Percentiles rank a stretch among this genome's conserved stretches.
phyloP scores from a whole-genome alignment of 2,797 vertebrate species.

The Acrossocheilus wenchowensis region DNA sequence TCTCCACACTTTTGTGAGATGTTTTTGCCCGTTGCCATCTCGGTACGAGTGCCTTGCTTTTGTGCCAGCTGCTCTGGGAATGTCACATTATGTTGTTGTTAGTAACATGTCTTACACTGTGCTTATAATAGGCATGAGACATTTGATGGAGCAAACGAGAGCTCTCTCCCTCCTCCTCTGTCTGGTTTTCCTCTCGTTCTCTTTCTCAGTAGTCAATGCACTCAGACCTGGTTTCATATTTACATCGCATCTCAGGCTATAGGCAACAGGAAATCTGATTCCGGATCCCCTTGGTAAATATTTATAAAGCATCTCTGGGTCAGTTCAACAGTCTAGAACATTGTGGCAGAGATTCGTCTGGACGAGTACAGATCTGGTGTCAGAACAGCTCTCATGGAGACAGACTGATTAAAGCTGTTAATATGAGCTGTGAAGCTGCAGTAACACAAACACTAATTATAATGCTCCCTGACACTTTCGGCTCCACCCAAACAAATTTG shows the following conservation, averaged over 20 bases:
- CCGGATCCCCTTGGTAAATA: slow-evolving; percentile 21
- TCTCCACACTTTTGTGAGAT: background rate
- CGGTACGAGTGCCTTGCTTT: background rate
- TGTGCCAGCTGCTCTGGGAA: slow-evolving; percentile 19
- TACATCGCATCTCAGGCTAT: slow-evolving; percentile 6
- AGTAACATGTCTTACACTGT: slow-evolving; percentile 21
- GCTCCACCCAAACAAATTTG: background rate
- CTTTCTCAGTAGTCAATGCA: slow-evolving; percentile 14
- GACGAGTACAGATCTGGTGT: background rate
- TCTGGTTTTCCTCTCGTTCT: background rate
- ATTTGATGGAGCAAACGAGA: slow-evolving; percentile 15
- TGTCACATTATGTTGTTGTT: slow-evolving; percentile 35
- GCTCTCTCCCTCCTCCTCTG: background rate
- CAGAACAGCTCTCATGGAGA: slow-evolving; percentile 15
- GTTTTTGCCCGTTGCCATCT: background rate
- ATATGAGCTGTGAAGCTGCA: background rate
- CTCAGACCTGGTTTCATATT: slow-evolving; percentile 20
- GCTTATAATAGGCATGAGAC: slow-evolving; percentile 10
- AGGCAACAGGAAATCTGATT: slow-evolving; percentile 17
- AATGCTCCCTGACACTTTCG: background rate
- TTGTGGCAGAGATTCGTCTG: slow-evolving; percentile 23
- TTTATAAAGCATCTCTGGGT: slow-evolving; percentile 30
- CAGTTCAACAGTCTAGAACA: slow-evolving; percentile 1
- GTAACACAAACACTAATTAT: slow-evolving; percentile 13
- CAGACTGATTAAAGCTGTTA: background rate